Base-by-base conservation (phyloP, 2,113 vertebrate genomes). In the Gobiocypris rarus region DNA sequence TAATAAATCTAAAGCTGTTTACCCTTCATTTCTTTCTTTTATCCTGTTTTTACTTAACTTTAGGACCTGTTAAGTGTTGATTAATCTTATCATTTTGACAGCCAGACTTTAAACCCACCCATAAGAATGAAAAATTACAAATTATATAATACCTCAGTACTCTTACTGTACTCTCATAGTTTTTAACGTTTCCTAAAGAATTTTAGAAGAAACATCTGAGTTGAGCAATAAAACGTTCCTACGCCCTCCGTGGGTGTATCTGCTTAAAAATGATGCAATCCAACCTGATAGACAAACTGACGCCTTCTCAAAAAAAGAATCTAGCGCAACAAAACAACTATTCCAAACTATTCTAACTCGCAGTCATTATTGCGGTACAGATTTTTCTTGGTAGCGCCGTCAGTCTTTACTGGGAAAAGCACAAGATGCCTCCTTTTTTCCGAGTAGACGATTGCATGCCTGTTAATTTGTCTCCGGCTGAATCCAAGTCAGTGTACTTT, bases 401-500 rank as follows among this genome's bases (percentile, higher is more conserved):
- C 75, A 58, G 52, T 28, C 56, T 78, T 31, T 67, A 65, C 59
- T 31, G 31, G 65, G 48, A 82, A 82, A 70, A 82, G 80, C 65
- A 82, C 28, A 82, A 70, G 43, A 82, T 41, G 43, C 22, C 45
- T 81, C 38, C 50, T 54, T 63, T 77, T 31, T 65, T 41, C 79
- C 5, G 43, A 86, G 79, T 41, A 75, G 59, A 78, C 74, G 24
- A 28, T 79, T 45, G 81, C 31, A 52, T 74, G 71, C 50, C 54
- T 56, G 22, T 79, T 45, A 71, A 79, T 54, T 80, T 6, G 9
- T 73, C 69, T 81, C 54, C 28, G 8, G 17, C 78, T 43, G 82
- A 87, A 91, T 89, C 88, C 86, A 85, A 84, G 89, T 89, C 61
- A 38, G 90, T 84, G 84, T 84, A 84, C 56, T 79, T 70, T 77